Conservation (phyloP, 2,113 vertebrate genomes). For the Sterrhoptilus dennistouni region DNA sequence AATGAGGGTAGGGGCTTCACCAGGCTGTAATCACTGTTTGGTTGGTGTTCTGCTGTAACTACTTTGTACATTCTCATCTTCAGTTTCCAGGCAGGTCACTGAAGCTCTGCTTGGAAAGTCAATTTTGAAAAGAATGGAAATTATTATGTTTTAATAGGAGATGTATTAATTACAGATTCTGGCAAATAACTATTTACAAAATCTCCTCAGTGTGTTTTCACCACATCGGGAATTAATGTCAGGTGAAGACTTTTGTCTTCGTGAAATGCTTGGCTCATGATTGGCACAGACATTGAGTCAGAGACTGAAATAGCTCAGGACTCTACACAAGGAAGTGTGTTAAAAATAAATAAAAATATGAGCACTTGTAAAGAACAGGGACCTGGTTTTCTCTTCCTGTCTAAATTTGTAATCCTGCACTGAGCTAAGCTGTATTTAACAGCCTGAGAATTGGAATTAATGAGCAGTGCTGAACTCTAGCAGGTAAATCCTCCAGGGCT, state of each 20-base stretch:
- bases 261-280: conserved; percentile 9
- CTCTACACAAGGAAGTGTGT: not conserved
- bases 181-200: not conserved
- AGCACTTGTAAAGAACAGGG: not conserved
- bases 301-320: not conserved
- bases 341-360: conserved; percentile 35
- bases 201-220: not conserved
- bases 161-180: not conserved
- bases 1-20: not conserved
- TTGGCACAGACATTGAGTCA: not conserved
- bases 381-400: not conserved
- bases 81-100: not conserved
- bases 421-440: not conserved
- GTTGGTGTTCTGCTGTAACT: rapidly evolving
- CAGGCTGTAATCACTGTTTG: not conserved
- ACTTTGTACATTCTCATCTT: not conserved
- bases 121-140: not conserved
- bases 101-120: not conserved
- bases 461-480: not conserved
- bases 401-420: not conserved
- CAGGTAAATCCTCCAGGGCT: not conserved
- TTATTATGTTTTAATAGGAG: not conserved
- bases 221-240: not conserved
- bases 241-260: not conserved
- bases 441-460: conserved; percentile 7